phyloP scores from a whole-genome alignment of 1,140 invertebrate species.

The Elysia chlorotica region DNA sequence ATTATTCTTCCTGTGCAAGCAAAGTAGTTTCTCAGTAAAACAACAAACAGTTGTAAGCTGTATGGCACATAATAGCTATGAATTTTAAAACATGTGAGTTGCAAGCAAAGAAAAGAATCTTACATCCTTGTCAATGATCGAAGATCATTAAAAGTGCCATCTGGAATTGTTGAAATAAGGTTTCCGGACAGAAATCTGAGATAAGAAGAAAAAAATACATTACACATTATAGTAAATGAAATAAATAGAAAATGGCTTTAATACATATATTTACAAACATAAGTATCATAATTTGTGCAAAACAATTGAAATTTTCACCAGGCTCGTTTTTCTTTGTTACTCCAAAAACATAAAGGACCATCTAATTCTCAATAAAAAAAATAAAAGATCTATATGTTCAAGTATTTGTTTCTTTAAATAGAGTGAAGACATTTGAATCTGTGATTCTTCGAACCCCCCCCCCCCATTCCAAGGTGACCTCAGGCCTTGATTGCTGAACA shows the following conservation, averaged over 20 bases:
- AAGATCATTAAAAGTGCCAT: conserved; percentile 55
- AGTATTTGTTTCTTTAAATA: too few relatives aligned
- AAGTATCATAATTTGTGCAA: neutral
- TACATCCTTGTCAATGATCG: conserved; percentile 50
- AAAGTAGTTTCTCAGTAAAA: neutral
- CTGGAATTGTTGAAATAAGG: conserved; percentile 50
- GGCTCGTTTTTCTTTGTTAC: neutral
- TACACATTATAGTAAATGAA: neutral
- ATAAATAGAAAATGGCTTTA: too few relatives aligned
- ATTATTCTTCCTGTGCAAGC: neutral
- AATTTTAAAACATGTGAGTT: too few relatives aligned
- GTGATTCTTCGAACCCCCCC: too few relatives aligned
- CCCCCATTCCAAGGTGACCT: too few relatives aligned
- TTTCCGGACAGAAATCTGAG: conserved; percentile 49
- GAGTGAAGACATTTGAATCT: too few relatives aligned
- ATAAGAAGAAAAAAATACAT: conserved; percentile 12
- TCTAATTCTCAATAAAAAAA: too few relatives aligned
- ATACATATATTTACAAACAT: neutral
- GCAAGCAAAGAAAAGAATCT: conserved; percentile 32
- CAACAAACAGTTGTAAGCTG: neutral
- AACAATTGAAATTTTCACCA: neutral
- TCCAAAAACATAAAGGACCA: neutral
- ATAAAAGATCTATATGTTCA: too few relatives aligned
- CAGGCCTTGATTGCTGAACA: too few relatives aligned
- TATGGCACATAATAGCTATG: neutral